These are phyloP conservation scores for Nomada ferruginata DNA, from an alignment of 2,888 invertebrate species.

Conservation along the genomic window DNA sequence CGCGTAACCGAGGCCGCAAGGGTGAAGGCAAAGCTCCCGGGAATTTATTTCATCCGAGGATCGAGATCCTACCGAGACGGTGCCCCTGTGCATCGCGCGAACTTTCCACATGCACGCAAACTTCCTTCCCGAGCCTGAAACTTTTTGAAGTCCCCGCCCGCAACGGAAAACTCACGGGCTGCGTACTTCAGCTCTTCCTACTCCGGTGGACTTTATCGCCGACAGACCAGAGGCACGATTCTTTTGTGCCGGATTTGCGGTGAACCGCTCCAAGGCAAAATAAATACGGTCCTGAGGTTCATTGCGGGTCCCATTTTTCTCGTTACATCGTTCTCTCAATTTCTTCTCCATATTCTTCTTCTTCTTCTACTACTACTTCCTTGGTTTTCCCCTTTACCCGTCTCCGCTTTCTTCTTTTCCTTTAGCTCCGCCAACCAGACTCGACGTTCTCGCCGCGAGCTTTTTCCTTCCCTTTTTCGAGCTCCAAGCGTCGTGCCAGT, in stretches of 20 bases:
- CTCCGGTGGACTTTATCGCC: conserved; percentile 50
- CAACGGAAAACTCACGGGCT: conserved; percentile 34
- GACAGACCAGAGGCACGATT: conserved; percentile 37
- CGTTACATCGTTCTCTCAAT: conserved; percentile 29
- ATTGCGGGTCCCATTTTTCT: conserved; percentile 47
- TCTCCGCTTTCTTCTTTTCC: not conserved
- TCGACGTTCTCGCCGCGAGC: not conserved
- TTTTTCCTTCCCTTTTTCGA: conserved; percentile 18
- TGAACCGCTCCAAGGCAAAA: conserved; percentile 54
- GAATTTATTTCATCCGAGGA: conserved; percentile 37
- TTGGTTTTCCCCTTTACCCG: not conserved
- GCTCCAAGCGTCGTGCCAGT: conserved; percentile 24
- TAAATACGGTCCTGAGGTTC: conserved; percentile 54
- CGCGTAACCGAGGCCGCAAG: not conserved
- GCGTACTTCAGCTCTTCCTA: conserved; percentile 38
- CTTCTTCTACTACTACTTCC: not conserved
- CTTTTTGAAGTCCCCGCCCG: conserved; percentile 61
- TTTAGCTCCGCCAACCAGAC: no score
- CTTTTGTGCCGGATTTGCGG: conserved; percentile 59
- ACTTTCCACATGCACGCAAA: conserved; percentile 57
- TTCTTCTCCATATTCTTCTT: not conserved
- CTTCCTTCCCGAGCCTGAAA: conserved; percentile 33
- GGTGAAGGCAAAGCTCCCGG: conserved; percentile 13
- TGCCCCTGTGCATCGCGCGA: conserved; percentile 37
- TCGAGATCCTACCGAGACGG: conserved; percentile 21